Base-by-base conservation (phyloP, 2,113 vertebrate genomes). In the Paradoxurus hermaphroditus region DNA sequence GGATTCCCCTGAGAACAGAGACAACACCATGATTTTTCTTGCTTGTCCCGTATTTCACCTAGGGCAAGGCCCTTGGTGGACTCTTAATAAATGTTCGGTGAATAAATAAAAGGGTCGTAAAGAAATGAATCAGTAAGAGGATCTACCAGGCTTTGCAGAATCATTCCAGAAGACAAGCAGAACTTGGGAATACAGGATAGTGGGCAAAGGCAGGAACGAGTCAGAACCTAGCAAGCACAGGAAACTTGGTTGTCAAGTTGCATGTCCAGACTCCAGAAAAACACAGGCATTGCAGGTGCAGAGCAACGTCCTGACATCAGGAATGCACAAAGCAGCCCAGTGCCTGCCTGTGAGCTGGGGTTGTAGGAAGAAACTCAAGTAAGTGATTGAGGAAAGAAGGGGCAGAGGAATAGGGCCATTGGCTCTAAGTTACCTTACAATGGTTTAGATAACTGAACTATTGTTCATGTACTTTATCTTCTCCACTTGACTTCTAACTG, bases 361-460 rank as follows among this genome's bases (percentile, higher is more conserved):
- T 2, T 8, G 18, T 16, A 14, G 31, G 39, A 41, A 56, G 70
- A 34, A 49, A 11, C 31, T 7, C 51, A 5, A 11, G 10, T 4
- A 51, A 5, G 13, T 21, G 18, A 15, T 18, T 56, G 5, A 21
- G 46, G 79, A 84, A 10, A 0, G n/a, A 10, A 62, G 68, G 6
- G 62, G 3, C 23, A 15, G 46, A 15, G 25, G 11, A 46, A 31
- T 15, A 56, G 75, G 21, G 4, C 2, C 44, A 6, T 12, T 1
- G 0, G 14, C 21, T 21, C 19, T 4, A 1, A 6, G 11, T 51
- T 10, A 4, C 29, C 29, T 3, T 0, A 6, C 1, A 4, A 15
- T 7, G 2, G 21, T 29, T 36, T 21, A 51, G 65, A 16, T 5
- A 15, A 31, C 3, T 1, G 15, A 79, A 63, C 3, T n/a, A 4